Conservation (phyloP, 2,888 invertebrate species). For the Falcaria lacertinaria region DNA sequence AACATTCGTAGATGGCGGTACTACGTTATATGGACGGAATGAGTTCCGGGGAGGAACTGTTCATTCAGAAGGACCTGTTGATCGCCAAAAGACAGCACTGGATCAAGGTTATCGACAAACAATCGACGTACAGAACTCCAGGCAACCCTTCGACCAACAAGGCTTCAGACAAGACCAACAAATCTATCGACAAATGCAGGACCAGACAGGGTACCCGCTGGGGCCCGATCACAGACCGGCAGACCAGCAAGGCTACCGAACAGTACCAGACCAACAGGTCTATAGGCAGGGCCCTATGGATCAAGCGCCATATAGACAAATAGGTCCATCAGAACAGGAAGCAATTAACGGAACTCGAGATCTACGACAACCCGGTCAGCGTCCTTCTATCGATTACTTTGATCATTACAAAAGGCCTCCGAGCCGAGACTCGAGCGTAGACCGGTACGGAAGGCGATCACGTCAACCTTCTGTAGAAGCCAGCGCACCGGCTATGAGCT, state of each 20-base stretch:
- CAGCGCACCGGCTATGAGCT: conserved; percentile 72
- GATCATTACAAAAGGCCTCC: conserved; percentile 96
- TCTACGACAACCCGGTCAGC: conserved; percentile 49
- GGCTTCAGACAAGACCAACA: conserved; percentile 69
- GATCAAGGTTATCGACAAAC: conserved; percentile 50
- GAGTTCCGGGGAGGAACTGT: conserved; percentile 64
- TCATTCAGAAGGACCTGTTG: conserved; percentile 55
- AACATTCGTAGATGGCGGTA: conserved; percentile 44
- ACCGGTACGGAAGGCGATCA: conserved; percentile 88
- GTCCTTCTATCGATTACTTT: conserved; percentile 91
- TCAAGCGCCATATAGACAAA: conserved; percentile 23
- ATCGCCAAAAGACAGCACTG: conserved; percentile 37
- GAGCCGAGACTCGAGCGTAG: conserved; percentile 92
- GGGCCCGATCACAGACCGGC: conserved; percentile 26
- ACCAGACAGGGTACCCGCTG: conserved; percentile 30
- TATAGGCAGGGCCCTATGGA: conserved; percentile 48
- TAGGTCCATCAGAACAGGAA: conserved; percentile 61
- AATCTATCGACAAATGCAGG: conserved; percentile 59
- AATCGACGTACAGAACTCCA: conserved; percentile 49
- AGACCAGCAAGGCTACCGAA: conserved; percentile 30
- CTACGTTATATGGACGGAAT: conserved; percentile 48
- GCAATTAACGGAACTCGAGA: conserved; percentile 60
- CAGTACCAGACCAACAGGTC: conserved; percentile 52
- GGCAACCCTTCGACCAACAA: conserved; percentile 63
- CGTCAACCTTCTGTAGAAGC: conserved; percentile 90